Evolutionary conservation across 2,797 vertebrate genomes (phyloP).

Genomic region (Falco biarmicus): DNA sequence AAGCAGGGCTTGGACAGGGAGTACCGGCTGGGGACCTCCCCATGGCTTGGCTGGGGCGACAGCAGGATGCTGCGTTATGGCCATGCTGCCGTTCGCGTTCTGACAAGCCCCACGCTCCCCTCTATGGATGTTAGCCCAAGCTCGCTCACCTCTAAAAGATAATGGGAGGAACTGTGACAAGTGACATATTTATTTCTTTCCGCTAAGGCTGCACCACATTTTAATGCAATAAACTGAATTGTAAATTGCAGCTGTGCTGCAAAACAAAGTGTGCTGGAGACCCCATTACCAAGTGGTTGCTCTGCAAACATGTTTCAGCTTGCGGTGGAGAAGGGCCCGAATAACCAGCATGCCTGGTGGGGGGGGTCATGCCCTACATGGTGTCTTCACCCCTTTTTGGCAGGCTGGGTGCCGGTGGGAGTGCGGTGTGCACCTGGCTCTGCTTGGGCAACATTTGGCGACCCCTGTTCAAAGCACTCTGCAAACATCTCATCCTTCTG

Average conservation of each 20-base stretch:
- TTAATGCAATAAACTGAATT: constrained; percentile 16
- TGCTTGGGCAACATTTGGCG: neutral
- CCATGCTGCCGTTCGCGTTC: fast-evolving
- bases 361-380: fast-evolving
- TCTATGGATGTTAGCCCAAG: neutral
- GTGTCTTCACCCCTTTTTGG: neutral
- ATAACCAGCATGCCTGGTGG: fast-evolving
- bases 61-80: neutral
- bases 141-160: neutral
- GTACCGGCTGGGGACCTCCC: neutral
- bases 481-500: neutral
- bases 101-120: neutral
- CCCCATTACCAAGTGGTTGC: neutral
- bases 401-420: neutral
- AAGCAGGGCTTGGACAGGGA: neutral
- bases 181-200: neutral
- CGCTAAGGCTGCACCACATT: neutral
- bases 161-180: neutral
- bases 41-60: neutral
- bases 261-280: neutral
- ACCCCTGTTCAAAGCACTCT: neutral
- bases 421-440: fast-evolving
- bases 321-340: neutral
- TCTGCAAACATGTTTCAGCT: neutral
- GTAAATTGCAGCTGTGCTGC: neutral